phyloP scores from a whole-genome alignment of 2,888 invertebrate genomes.

The Cartodere bifasciata region DNA sequence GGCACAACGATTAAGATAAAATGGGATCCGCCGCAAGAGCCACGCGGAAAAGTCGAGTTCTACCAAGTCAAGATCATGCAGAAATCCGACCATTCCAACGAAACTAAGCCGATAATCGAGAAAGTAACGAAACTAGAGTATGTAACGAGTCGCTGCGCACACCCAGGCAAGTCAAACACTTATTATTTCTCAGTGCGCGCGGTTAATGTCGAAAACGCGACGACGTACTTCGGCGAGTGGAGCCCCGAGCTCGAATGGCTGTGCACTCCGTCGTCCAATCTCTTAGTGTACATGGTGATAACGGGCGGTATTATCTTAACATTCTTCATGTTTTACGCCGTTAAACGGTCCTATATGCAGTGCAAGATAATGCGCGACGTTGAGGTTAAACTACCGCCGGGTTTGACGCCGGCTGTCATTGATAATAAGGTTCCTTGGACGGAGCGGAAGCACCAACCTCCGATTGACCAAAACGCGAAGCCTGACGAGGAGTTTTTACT shows the following conservation, averaged over 20 bases:
- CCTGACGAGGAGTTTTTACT: constrained; percentile 28
- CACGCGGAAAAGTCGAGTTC: constrained; percentile 37
- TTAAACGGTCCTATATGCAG: constrained; percentile 40
- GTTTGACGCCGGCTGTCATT: constrained; percentile 37
- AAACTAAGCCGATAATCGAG: constrained; percentile 17
- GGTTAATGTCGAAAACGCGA: constrained; percentile 25
- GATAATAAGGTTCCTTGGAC: constrained; percentile 19
- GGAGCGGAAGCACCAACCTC: constrained; percentile 24
- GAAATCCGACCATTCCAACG: constrained; percentile 17
- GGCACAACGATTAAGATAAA: constrained; percentile 34
- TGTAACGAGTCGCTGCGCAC: constrained; percentile 19
- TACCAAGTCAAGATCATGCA: constrained; percentile 39
- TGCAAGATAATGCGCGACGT: constrained; percentile 53
- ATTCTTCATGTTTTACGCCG: constrained; percentile 13
- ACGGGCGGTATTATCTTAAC: constrained; percentile 12
- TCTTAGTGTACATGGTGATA: constrained; percentile 13
- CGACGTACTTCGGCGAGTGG: constrained; percentile 27
- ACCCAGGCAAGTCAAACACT: constrained; percentile 20
- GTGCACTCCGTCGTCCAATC: constrained; percentile 16
- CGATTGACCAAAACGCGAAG: constrained; percentile 19
- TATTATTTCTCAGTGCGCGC: constrained; percentile 28
- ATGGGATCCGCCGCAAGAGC: constrained; percentile 36
- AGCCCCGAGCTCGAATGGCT: constrained; percentile 24
- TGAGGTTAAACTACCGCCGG: constrained; percentile 53
- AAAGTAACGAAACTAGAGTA: constrained; percentile 16